Evolutionary conservation across 2,113 vertebrate genomes (phyloP).

Genomic region (Phycodurus eques): DNA sequence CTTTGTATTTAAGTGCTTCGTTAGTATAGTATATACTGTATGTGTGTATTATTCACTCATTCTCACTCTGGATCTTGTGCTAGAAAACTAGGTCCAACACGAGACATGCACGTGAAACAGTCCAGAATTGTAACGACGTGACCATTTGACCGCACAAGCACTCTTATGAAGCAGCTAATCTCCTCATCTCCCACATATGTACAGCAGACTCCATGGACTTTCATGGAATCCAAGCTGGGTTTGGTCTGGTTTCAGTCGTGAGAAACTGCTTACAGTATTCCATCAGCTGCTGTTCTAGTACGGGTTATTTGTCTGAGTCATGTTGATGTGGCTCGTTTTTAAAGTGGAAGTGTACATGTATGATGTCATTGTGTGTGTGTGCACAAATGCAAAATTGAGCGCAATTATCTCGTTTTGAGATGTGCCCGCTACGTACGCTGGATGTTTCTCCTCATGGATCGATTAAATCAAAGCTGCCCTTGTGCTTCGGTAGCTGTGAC

Average conservation of each 20-base stretch:
- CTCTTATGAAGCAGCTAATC: conserved; percentile 17
- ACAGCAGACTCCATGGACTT: background rate
- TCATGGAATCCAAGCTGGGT: conserved; percentile 14
- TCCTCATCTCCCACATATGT: background rate
- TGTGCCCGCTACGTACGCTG: background rate
- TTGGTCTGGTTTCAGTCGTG: conserved; percentile 31
- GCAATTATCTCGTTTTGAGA: background rate
- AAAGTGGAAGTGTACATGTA: conserved; percentile 20
- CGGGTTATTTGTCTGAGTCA: conserved; percentile 55
- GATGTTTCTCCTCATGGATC: background rate
- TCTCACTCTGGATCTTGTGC: conserved; percentile 34
- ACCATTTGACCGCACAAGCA: conserved; percentile 6
- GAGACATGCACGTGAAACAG: conserved; percentile 38
- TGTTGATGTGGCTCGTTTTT: conserved; percentile 47
- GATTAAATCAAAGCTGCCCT: background rate
- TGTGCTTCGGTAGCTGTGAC: background rate
- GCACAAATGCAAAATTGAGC: conserved; percentile 1
- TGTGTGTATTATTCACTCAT: too few relatives aligned
- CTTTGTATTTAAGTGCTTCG: background rate
- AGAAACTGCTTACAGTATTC: conserved; percentile 30
- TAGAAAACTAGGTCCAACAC: conserved; percentile 47
- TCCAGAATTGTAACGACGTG: background rate
- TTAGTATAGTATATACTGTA: too few relatives aligned
- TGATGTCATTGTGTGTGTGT: conserved; percentile 2
- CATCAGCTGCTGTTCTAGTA: conserved; percentile 34